Evolutionary conservation across 2,888 invertebrate species (phyloP).

Genomic region (Pheosia tremula): DNA sequence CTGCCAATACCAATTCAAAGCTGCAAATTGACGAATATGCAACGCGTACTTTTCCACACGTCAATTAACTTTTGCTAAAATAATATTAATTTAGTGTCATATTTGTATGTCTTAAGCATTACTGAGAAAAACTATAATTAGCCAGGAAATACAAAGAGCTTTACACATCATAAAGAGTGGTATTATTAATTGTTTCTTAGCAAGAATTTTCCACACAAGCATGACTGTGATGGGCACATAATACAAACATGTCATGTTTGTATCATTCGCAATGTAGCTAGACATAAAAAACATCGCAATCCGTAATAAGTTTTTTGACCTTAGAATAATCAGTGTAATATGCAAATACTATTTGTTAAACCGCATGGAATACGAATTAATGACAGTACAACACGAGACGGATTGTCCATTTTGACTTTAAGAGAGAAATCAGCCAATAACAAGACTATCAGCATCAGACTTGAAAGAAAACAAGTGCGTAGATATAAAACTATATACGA

Average conservation of each 20-base stretch:
- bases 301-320: conserved; percentile 23
- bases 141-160: neutral
- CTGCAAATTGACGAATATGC: conserved; percentile 47
- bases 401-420: conserved; percentile 11
- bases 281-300: conserved; percentile 16
- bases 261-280: conserved; percentile 16
- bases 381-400: conserved; percentile 7
- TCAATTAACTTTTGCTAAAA: conserved; percentile 26
- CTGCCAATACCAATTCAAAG: conserved; percentile 60
- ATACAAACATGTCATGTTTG: conserved; percentile 19
- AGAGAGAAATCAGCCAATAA: conserved; percentile 15
- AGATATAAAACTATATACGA: neutral
- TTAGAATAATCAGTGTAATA: conserved; percentile 5
- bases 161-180: neutral
- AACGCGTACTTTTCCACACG: conserved; percentile 48
- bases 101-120: conserved; percentile 14
- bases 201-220: conserved; percentile 19
- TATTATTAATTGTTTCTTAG: conserved; percentile 21
- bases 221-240: conserved; percentile 14
- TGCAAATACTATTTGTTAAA: neutral
- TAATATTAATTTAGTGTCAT: conserved; percentile 25
- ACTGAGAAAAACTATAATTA: conserved; percentile 19
- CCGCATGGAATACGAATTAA: conserved; percentile 6
- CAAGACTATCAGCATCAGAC: conserved; percentile 9
- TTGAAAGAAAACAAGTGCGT: conserved; percentile 8